These are phyloP conservation scores for Tangara arthus DNA, from an alignment of 2,797 vertebrate genomes.

Conservation along the genomic window DNA sequence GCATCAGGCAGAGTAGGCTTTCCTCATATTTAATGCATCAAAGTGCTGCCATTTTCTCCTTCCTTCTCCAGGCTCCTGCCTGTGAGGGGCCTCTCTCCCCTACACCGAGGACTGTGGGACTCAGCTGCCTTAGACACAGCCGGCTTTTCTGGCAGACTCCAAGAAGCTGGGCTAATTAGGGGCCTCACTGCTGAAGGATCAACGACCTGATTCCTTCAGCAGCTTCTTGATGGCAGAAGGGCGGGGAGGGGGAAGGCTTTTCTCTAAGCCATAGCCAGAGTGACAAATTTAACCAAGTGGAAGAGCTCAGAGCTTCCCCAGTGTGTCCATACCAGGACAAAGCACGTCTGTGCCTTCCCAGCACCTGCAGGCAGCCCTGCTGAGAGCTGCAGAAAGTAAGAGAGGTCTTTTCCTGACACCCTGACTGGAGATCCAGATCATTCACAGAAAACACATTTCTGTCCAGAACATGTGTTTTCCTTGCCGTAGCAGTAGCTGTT, in stretches of 20 bases:
- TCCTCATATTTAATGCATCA: constrained; percentile 28
- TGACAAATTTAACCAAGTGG: constrained; percentile 18
- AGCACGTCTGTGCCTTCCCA: neutral
- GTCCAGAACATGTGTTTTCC: neutral
- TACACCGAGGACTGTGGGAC: fast-evolving
- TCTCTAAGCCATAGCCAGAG: constrained; percentile 11
- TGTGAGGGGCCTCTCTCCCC: neutral
- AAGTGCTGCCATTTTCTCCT: constrained; percentile 27
- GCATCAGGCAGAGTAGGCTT: neutral
- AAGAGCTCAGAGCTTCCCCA: neutral
- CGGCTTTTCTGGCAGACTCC: neutral
- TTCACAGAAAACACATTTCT: neutral
- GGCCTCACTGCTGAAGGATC: constrained; percentile 2
- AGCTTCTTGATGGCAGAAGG: constrained; percentile 38
- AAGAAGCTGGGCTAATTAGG: constrained; percentile 39
- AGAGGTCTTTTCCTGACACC: neutral
- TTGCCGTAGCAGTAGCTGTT: fast-evolving
- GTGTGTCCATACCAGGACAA: neutral
- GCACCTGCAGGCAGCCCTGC: neutral
- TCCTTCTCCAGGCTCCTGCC: neutral
- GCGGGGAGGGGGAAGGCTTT: neutral
- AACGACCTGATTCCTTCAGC: constrained; percentile 61
- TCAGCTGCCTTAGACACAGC: neutral
- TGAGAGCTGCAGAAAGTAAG: neutral
- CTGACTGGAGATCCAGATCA: neutral